Evolutionary conservation across 2,797 vertebrate genomes (phyloP), one percentile per base, ranked within the genome.

Genomic region (Masticophis lateralis): DNA sequence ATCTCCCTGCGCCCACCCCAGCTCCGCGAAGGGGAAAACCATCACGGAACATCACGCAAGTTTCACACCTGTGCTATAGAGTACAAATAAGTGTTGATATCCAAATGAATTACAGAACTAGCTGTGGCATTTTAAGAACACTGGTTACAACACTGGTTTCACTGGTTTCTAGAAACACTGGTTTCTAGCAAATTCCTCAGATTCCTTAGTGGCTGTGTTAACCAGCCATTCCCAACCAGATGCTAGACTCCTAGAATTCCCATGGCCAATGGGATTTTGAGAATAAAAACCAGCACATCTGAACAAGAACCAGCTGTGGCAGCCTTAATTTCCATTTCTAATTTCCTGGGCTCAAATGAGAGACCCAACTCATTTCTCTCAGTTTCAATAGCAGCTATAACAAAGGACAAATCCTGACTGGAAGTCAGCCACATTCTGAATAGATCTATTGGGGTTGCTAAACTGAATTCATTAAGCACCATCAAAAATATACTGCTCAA

Each of bases 41-140:
- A 12, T n/a, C 1, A 1, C 0, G 0, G 11, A 66, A 63, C 2
- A 3, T 63, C 61, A 69, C 1, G 10, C 14, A n/a, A 6, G 13
- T 16, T 69, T 69, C 28, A 69, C n/a, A 69, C 5, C 16, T 2
- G 1, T 37, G 9, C 37, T 79, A 47, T 47, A 83, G 74, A 83
- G 20, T 47, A 83, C 74, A 83, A 83, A 83, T 83, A 10, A 22
- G 20, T 83, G 37, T 4, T 47, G 9, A 20, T 43, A 83, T 79
- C 74, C 37, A 43, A 79, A 79, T 47, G 9, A 25, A 47, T 22
- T 47, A 47, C 74, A 47, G 37, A 83, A 47, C 20, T 25, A 83
- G 37, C 20, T 25, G 4, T 47, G 20, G 37, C 74, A 83, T 83
- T 83, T 83, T 47, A 83, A 83, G 4, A 47, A 47, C 9, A 83